Evolutionary conservation across 2,113 vertebrate species (phyloP).

Genomic region (Alaudala cheleensis): DNA sequence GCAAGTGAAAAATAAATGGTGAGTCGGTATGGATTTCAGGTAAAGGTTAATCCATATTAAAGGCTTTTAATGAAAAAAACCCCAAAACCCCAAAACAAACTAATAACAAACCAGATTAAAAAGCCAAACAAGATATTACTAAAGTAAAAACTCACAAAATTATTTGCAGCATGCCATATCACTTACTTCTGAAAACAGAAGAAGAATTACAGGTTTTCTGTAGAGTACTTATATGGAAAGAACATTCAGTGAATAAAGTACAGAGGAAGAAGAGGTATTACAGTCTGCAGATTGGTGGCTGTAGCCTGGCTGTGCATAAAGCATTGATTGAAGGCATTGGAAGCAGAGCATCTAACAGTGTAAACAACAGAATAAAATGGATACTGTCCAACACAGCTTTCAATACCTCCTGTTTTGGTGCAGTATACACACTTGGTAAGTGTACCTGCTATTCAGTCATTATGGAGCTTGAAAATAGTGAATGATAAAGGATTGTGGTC

Average conservation of each 20-base stretch:
- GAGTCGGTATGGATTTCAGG: not conserved
- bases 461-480: not conserved
- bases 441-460: not conserved
- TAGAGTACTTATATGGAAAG: not conserved
- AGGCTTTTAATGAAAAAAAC: not conserved
- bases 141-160: not conserved
- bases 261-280: not conserved
- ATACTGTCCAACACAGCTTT: not conserved
- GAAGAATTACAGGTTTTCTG: not conserved
- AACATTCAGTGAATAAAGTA: not conserved
- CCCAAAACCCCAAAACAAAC: not conserved
- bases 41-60: not conserved
- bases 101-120: not conserved
- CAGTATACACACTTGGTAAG: not conserved
- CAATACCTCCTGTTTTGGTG: not conserved
- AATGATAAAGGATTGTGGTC: not conserved
- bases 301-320: not conserved
- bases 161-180: not conserved
- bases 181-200: not conserved
- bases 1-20: not conserved
- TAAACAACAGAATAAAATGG: not conserved
- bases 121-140: not conserved
- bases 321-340: not conserved
- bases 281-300: fast-evolving
- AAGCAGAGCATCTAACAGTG: not conserved